Conservation (phyloP, 2,888 invertebrate genomes). For the Thereva nobilitata region DNA sequence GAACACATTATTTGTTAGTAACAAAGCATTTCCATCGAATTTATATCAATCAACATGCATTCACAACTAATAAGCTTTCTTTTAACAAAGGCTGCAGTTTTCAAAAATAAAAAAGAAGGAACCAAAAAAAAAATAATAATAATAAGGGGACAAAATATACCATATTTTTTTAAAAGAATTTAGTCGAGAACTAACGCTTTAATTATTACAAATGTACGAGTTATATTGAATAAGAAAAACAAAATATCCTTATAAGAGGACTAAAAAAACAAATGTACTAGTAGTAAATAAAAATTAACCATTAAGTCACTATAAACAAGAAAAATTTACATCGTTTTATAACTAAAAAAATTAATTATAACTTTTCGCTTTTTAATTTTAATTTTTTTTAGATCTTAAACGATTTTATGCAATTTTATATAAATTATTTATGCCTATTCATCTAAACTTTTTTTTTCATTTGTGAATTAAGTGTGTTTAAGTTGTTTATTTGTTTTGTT, state of each 20-base stretch:
- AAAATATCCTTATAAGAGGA: constrained; percentile 20
- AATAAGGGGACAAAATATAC: too few relatives aligned
- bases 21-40: too few relatives aligned
- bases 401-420: constrained; percentile 35
- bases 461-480: constrained; percentile 32
- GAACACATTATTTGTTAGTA: too few relatives aligned
- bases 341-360: constrained; percentile 33
- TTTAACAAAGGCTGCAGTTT: too few relatives aligned
- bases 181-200: too few relatives aligned
- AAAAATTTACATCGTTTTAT: constrained; percentile 23
- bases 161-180: too few relatives aligned
- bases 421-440: constrained; percentile 38
- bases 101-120: too few relatives aligned
- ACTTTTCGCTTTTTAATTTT: constrained; percentile 33
- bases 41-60: too few relatives aligned
- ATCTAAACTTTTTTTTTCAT: constrained; percentile 31
- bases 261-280: constrained; percentile 23
- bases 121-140: too few relatives aligned
- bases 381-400: constrained; percentile 32
- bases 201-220: too few relatives aligned
- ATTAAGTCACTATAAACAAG: constrained; percentile 31
- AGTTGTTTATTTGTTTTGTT: constrained; percentile 10
- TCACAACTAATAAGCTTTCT: too few relatives aligned
- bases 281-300: constrained; percentile 9
- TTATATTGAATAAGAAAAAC: not conserved